Conservation (phyloP, 2,888 invertebrate species). For the Melipona beecheii region DNA sequence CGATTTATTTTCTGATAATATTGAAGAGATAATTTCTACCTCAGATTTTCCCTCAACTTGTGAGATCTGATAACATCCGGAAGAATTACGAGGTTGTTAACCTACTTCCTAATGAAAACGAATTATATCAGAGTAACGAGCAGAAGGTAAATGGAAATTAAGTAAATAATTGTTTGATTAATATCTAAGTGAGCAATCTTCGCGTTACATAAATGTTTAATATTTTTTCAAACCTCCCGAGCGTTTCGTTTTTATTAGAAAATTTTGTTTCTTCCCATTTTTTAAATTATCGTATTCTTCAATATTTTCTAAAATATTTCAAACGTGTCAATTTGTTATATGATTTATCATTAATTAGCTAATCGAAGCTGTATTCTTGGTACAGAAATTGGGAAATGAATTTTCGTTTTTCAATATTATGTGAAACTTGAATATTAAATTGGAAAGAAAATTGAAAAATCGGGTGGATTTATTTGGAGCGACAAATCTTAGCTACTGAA, state of each 20-base stretch:
- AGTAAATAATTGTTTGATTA: neutral
- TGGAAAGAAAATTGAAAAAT: neutral
- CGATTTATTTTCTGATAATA: neutral
- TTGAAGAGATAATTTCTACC: no score
- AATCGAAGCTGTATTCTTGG: neutral
- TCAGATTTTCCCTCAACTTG: neutral
- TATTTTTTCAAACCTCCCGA: neutral
- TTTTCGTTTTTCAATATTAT: neutral
- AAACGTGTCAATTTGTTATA: neutral
- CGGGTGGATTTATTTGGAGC: neutral
- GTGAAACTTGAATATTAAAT: neutral
- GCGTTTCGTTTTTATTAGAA: neutral
- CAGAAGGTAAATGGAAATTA: neutral
- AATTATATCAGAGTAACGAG: neutral
- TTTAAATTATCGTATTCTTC: neutral
- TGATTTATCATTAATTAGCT: neutral
- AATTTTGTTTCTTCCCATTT: neutral
- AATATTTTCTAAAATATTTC: neutral
- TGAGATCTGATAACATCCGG: neutral
- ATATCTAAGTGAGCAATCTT: neutral
- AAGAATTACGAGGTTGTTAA: neutral
- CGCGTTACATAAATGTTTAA: neutral
- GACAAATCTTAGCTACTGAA: neutral
- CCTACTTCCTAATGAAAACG: neutral
- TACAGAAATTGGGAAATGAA: neutral